Evolutionary conservation across 1,140 invertebrate genomes (phyloP), one percentile per base, ranked within the genome.

Genomic region (Zaprionus gabonicus): DNA sequence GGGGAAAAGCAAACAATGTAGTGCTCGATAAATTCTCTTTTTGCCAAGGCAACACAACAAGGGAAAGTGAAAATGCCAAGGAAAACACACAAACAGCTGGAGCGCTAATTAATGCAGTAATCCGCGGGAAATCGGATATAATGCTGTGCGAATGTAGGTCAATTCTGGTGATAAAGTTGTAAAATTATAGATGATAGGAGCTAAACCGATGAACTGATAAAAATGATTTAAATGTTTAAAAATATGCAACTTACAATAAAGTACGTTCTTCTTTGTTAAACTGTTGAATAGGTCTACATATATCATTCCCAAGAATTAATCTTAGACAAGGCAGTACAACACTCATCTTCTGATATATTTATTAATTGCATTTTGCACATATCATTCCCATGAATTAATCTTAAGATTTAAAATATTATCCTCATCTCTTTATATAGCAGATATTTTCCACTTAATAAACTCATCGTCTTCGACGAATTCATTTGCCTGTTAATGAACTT

Each of bases 1-100:
- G 6, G 7, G 7, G 41, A 28, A 58, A 83, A 68, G 51, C 44
- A 66, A 71, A 82, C 27, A 80, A 60, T 36, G 4, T 51, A 55
- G 38, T 56, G 66, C 38, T 25, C 31, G 46, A 63, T 57, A 70
- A 70, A 62, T 68, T 67, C 34, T 36, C n/a, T 17, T 44, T 44
- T 44, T n/a, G 41, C 41, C 17, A 17, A 6, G 13, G 15, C 44
- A 34, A 51, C 31, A 20, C 20, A 17, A 15, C 31, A 51, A 51
- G 57, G 12, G 23, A 27, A 36, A 41, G 10, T 27, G 4, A 66
- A 28, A 57, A 13, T 27, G 23, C 6, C 17, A 60, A 20, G 5
- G 3, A 28, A 58, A 25, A 56, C 20, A 56, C 46, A 51, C 20
- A 51, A 51, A 25, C 46, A 51, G 46, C 46, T 51, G 20, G 20